Evolutionary conservation across 2,888 invertebrate species (phyloP).

Genomic region (Nysson spinosus): DNA sequence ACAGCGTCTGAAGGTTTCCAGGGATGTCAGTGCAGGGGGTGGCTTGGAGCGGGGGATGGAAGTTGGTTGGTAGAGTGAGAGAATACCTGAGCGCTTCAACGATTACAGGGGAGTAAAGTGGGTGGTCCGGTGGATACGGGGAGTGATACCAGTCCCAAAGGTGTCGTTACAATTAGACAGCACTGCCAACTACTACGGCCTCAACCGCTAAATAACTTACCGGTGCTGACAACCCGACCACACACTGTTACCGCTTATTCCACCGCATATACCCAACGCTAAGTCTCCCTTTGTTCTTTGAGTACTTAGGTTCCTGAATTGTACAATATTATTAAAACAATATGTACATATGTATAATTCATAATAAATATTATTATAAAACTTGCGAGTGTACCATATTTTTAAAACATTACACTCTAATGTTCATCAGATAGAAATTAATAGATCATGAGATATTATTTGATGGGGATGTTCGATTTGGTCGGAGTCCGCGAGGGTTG

Average conservation of each 20-base stretch:
- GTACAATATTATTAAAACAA: too few species aligned
- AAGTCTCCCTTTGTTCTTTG: too few species aligned
- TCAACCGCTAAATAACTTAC: conserved; percentile 76
- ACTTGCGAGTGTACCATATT: too few species aligned
- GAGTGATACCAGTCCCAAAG: conserved; percentile 72
- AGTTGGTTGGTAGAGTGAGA: conserved; percentile 33
- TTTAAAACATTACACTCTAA: too few species aligned
- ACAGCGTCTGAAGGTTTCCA: conserved; percentile 64
- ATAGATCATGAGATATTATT: too few species aligned
- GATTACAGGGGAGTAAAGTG: conserved; percentile 58
- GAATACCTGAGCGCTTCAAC: conserved; percentile 64
- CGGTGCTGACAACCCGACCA: conserved; percentile 75
- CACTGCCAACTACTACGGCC: conserved; percentile 72
- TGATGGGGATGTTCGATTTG: background rate
- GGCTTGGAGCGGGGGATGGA: conserved; percentile 19
- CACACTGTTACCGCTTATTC: conserved; percentile 62
- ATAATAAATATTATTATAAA: too few species aligned
- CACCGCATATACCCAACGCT: conserved; percentile 39
- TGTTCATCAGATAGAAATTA: too few species aligned
- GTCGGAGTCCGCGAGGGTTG: conserved; percentile 3
- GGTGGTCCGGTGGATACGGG: conserved; percentile 59
- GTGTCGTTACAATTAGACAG: conserved; percentile 77
- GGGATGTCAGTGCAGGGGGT: conserved; percentile 29
- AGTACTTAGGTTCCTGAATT: too few species aligned
- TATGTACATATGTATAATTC: too few species aligned